phyloP scores from a whole-genome alignment of 2,888 invertebrate genomes.

The Troides aeacus region DNA sequence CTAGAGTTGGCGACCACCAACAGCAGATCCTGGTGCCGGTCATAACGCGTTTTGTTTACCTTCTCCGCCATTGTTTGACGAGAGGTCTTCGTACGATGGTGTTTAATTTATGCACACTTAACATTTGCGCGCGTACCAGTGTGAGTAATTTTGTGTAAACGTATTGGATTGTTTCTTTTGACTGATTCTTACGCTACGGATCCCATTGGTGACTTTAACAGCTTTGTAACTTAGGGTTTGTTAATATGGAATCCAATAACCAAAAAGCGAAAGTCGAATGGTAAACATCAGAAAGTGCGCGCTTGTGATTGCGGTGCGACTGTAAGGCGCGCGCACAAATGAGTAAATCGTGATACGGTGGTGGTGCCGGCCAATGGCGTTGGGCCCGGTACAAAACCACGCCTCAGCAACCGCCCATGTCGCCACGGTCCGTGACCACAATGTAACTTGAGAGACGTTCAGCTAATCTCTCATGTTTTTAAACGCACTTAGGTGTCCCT shows the following conservation, averaged over 20 bases:
- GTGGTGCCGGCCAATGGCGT: conserved; percentile 36
- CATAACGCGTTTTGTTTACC: conserved; percentile 45
- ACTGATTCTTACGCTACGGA: too few species aligned
- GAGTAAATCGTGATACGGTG: neutral
- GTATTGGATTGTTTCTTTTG: too few species aligned
- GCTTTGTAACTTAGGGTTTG: too few species aligned
- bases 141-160: neutral
- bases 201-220: too few species aligned
- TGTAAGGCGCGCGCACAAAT: neutral
- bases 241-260: too few species aligned
- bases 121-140: neutral
- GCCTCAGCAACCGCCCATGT: conserved; percentile 37
- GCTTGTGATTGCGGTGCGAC: neutral
- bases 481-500: neutral
- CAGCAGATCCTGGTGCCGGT: neutral
- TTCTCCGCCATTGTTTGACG: conserved; percentile 39
- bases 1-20: too few species aligned
- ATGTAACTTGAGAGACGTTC: conserved; percentile 4
- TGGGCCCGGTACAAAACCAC: conserved; percentile 32
- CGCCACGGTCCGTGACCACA: conserved; percentile 23
- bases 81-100: conserved; percentile 27
- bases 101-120: neutral
- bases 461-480: conserved; percentile 13
- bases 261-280: too few species aligned
- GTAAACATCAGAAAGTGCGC: too few species aligned